phyloP scores from a whole-genome alignment of 2,113 vertebrate species.

The Pelobates fuscus region DNA sequence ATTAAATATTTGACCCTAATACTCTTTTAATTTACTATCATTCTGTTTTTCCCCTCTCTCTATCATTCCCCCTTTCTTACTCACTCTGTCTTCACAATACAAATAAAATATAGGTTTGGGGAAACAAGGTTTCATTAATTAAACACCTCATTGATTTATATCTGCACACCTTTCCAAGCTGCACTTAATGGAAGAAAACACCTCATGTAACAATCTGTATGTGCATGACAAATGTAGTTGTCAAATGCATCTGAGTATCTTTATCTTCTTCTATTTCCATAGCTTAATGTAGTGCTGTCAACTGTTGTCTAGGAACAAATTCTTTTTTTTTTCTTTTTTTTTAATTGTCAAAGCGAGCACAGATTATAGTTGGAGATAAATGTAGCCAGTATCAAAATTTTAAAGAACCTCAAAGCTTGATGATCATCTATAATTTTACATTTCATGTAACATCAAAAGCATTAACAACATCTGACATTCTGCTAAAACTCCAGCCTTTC shows the following conservation, averaged over 20 bases:
- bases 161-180: neutral
- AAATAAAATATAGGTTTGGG: neutral
- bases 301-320: neutral
- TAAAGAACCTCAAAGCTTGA: neutral
- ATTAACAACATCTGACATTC: slow-evolving; percentile 18
- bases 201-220: neutral
- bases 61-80: neutral
- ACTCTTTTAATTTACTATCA: neutral
- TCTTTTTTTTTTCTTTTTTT: neutral
- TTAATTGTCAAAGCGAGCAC: neutral
- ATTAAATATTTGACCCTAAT: no score
- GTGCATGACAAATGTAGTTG: neutral
- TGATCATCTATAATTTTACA: slow-evolving; percentile 1
- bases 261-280: neutral
- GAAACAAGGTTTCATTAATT: neutral
- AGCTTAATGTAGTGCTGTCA: neutral
- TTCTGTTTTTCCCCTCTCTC: neutral
- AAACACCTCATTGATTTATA: neutral
- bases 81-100: neutral
- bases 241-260: neutral
- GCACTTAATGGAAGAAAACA: neutral
- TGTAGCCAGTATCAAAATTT: neutral
- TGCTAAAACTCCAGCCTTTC: slow-evolving; percentile 19
- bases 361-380: neutral
- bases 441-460: slow-evolving; percentile 21